These are phyloP conservation scores for Drosophila pseudoobscura DNA, from an alignment of 1,140 invertebrate genomes.

Conservation along the genomic window DNA sequence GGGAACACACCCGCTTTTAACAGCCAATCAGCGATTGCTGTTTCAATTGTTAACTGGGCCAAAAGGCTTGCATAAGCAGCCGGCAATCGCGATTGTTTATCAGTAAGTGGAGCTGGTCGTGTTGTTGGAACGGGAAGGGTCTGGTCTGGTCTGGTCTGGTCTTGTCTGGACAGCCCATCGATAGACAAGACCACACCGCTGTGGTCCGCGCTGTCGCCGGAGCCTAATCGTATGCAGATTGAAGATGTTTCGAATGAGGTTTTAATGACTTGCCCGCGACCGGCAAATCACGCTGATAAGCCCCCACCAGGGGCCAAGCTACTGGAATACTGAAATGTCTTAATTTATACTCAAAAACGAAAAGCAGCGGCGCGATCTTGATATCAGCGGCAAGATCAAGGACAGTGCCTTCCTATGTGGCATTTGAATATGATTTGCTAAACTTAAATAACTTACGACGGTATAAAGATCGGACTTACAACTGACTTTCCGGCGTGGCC, in stretches of 20 bases:
- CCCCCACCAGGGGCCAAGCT: neutral
- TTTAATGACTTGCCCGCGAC: conserved; percentile 42
- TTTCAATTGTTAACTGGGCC: conserved; percentile 8
- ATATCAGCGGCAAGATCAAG: conserved; percentile 65
- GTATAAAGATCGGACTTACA: conserved; percentile 17
- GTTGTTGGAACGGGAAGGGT: conserved; percentile 1
- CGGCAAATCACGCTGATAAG: conserved; percentile 57
- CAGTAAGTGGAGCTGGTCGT: conserved; percentile 1
- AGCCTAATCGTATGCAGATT: conserved; percentile 52
- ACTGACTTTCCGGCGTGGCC: conserved; percentile 18
- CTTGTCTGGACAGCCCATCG: neutral
- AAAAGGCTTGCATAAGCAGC: conserved; percentile 36
- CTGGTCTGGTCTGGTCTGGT: too few species aligned
- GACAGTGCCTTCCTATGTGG: conserved; percentile 18
- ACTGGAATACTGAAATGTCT: conserved; percentile 36
- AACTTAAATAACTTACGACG: neutral
- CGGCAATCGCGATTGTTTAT: conserved; percentile 21
- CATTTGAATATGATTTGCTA: conserved; percentile 6
- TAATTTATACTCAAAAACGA: conserved; percentile 44
- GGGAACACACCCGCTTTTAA: conserved; percentile 48
- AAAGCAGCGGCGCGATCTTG: conserved; percentile 5
- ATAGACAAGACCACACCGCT: conserved; percentile 4
- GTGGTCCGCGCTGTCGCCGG: too few species aligned
- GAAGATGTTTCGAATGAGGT: conserved; percentile 40
- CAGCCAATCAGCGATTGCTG: conserved; percentile 35